Base-by-base conservation (phyloP, 2,113 vertebrate species). In the Marmota monax region DNA sequence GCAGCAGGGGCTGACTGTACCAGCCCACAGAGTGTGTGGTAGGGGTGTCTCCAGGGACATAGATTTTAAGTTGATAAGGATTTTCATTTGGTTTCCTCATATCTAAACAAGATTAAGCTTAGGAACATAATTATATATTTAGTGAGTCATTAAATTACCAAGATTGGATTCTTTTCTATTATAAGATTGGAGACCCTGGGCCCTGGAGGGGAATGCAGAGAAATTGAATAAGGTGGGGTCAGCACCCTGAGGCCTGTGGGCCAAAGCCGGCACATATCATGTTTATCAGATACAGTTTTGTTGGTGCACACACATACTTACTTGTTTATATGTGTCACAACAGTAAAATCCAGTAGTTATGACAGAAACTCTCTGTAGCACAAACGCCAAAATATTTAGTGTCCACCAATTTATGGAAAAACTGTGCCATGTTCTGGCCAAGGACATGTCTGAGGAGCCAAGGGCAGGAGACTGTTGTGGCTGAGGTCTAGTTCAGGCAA, bases 201-300 rank as follows among this genome's bases (percentile, higher is more conserved):
- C 1, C 27, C 32, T 82, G 45, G 56, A 53, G 12, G 45, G 48
- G 12, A 51, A 51, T 51, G 10, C 48, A 51, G 48, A 51, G 37
- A 32, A 79, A n/a, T 18, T 87, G 20, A 27, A 23, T 8, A 45
- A 39, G n/a, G 29, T 14, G 37, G 29, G n/a, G 63, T 58, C 42
- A 88, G 63, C 29, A n/a, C 32, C 4, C 29, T 70, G 5, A 12
- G 4, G 12, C 42, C 20, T 2, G 6, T 3, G n/a, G 16, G 32
- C 0, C 23, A 34, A 37, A n/a, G 20, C n/a, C 51, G 65, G 29
- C 23, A n/a, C 4, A 32, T 1, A 4, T 4, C 13, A 42, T 0
- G 56, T 78, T 73, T 94, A 69, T 39, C 37, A n/a, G 58, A n/a
- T 29, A 16, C 80, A 32, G 7, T 29, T 67, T 74, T 37, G 27